phyloP scores from a whole-genome alignment of 1,140 invertebrate species.

The Ladona fulva region DNA sequence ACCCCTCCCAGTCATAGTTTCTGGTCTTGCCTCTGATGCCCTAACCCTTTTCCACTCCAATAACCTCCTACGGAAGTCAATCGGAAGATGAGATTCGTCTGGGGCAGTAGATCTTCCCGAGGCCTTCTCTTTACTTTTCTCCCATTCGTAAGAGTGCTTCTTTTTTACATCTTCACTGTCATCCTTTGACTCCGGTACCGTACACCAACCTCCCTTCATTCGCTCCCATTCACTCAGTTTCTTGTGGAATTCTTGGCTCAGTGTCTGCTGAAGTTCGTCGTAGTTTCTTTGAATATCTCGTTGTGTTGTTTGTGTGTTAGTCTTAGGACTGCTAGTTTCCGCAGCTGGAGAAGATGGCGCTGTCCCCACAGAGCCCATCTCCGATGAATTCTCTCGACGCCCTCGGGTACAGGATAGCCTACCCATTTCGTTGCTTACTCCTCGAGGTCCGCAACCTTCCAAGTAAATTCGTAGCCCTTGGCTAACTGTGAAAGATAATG shows the following conservation, averaged over 20 bases:
- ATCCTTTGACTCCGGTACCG: too few species aligned
- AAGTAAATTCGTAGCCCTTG: too few species aligned
- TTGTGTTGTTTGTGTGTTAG: too few species aligned
- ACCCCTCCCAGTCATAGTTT: slow-evolving; percentile 27
- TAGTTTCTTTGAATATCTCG: slow-evolving; percentile 48
- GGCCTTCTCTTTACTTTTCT: background rate
- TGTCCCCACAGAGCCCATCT: background rate
- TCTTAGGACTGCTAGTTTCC: background rate
- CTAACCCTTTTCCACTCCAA: slow-evolving; percentile 77
- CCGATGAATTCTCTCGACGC: background rate
- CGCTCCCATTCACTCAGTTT: slow-evolving; percentile 65
- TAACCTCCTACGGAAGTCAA: slow-evolving; percentile 71
- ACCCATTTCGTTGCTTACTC: too few species aligned
- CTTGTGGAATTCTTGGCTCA: slow-evolving; percentile 59
- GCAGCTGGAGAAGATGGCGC: background rate
- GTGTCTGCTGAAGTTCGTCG: slow-evolving; percentile 52
- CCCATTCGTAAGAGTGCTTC: background rate
- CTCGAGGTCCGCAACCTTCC: too few species aligned
- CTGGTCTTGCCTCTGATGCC: slow-evolving; percentile 35
- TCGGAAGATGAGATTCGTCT: slow-evolving; percentile 55
- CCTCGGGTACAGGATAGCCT: too few species aligned
- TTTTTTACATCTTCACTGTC: background rate
- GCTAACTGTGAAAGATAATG: too few species aligned
- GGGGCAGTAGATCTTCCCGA: background rate
- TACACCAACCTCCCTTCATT: slow-evolving; percentile 31